Evolutionary conservation across 64 coral and sea anemone genomes (phyloP).

Genomic region (Stylophora pistillata): DNA sequence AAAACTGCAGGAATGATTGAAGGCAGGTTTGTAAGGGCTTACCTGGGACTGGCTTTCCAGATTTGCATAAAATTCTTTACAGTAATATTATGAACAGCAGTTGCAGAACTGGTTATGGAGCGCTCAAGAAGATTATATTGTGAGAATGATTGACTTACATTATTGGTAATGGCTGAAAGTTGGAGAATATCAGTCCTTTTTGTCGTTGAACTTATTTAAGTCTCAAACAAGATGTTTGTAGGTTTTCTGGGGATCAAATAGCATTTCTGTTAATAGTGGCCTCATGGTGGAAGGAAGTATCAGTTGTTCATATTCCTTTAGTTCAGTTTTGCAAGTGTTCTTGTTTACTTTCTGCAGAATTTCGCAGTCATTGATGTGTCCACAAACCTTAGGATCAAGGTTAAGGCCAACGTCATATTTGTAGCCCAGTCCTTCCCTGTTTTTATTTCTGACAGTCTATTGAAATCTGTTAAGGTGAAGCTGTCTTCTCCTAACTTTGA

Average conservation of each 20-base stretch:
- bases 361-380: neutral
- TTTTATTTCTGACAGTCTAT: neutral
- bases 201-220: no score
- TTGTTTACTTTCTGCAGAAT: no score
- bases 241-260: constrained; percentile 9
- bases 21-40: constrained; percentile 13
- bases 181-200: constrained; percentile 21
- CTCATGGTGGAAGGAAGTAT: neutral
- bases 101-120: neutral
- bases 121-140: no score
- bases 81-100: neutral
- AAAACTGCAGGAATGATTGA: neutral
- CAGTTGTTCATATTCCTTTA: constrained; percentile 7
- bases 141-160: neutral
- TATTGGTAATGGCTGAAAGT: neutral
- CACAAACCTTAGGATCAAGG: neutral
- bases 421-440: no score
- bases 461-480: neutral
- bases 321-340: constrained; percentile 22
- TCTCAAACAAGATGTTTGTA: constrained; percentile 16
- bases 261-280: no score
- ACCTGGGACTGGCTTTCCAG: neutral
- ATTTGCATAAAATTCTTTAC: neutral
- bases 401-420: neutral
- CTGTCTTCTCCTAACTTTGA: no score